phyloP scores from a whole-genome alignment of 2,888 invertebrate genomes.

The Melanostoma scalare region DNA sequence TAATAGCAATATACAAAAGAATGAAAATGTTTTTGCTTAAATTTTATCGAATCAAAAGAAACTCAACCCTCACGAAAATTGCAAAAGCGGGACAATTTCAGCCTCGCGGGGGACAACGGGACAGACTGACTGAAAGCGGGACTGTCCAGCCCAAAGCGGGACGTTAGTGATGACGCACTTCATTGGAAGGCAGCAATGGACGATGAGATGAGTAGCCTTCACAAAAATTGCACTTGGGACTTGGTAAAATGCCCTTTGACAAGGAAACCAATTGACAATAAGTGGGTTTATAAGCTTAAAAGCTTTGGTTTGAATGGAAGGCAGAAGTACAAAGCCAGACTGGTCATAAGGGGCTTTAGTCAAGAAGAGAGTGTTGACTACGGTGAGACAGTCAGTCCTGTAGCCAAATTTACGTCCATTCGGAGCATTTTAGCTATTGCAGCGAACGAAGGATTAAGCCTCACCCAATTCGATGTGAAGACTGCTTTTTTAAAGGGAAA shows the following conservation, averaged over 20 bases:
- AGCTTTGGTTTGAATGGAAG: background rate
- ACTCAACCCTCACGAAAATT: no score
- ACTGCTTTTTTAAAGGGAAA: no score
- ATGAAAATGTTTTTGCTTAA: no score
- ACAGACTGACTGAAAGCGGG: no score
- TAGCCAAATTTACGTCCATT: constrained; percentile 27
- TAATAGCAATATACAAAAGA: no score
- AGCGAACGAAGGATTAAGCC: no score
- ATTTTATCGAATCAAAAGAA: no score
- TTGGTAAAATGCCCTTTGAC: constrained; percentile 1
- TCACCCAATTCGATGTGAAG: no score
- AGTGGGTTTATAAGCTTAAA: constrained; percentile 47
- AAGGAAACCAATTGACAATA: constrained; percentile 32
- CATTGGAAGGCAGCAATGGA: background rate
- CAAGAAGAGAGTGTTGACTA: constrained; percentile 30
- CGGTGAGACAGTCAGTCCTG: constrained; percentile 35
- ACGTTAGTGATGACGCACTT: constrained; percentile 9
- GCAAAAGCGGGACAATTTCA: no score
- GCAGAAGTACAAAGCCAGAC: constrained; percentile 12
- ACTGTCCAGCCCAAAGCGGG: no score
- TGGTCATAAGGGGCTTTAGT: constrained; percentile 15
- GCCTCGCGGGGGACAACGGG: no score
- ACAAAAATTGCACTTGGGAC: background rate
- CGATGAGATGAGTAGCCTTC: background rate
- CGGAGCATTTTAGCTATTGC: no score